These are phyloP conservation scores for Rutilus rutilus DNA, from an alignment of 2,113 vertebrate species.

Conservation along the genomic window DNA sequence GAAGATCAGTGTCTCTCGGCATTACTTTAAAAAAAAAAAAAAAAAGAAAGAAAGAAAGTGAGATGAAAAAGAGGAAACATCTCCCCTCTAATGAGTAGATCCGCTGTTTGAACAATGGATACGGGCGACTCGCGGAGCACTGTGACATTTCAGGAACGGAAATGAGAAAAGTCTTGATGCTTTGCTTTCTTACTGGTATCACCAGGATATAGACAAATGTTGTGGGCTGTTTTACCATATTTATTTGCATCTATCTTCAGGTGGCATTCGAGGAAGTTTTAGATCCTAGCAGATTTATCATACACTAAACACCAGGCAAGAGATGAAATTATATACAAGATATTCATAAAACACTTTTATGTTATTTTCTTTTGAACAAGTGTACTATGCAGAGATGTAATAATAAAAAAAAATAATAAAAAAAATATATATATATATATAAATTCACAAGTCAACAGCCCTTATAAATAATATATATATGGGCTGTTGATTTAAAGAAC, in stretches of 20 bases:
- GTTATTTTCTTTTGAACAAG: background rate
- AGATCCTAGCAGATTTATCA: background rate
- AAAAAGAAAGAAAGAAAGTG: constrained; percentile 31
- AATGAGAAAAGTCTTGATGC: background rate
- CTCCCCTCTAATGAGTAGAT: constrained; percentile 36
- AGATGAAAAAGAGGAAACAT: constrained; percentile 24
- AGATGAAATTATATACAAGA: background rate
- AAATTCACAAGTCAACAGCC: too few species aligned
- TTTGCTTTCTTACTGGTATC: constrained; percentile 14
- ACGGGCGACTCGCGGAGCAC: background rate
- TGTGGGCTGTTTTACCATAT: background rate
- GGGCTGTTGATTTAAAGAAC: too few species aligned
- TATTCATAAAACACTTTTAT: background rate
- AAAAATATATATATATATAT: too few species aligned
- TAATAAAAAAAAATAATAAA: too few species aligned
- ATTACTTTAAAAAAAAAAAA: constrained; percentile 40
- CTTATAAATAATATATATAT: too few species aligned
- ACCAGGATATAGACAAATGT: background rate
- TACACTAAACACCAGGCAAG: background rate
- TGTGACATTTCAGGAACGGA: constrained; percentile 16
- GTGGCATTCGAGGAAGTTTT: background rate
- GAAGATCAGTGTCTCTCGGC: constrained; percentile 27
- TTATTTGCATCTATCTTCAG: constrained; percentile 5
- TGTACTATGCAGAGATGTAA: background rate
- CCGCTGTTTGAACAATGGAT: constrained; percentile 6